phyloP scores from a whole-genome alignment of 2,113 vertebrate genomes.

The Notiomystis cincta region DNA sequence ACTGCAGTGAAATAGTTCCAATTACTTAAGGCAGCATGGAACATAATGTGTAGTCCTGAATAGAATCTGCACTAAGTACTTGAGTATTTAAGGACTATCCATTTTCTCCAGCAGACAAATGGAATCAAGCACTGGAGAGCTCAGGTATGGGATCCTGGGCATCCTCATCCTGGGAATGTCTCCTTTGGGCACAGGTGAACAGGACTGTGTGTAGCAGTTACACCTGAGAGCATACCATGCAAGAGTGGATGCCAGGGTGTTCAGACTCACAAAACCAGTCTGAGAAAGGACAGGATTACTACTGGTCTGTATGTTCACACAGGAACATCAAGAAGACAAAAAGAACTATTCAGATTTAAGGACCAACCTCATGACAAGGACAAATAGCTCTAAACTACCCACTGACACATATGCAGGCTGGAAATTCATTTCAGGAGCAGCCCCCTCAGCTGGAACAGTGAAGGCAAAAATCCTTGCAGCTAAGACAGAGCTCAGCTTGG shows the following conservation, averaged over 20 bases:
- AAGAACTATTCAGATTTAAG: background rate
- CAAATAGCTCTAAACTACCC: background rate
- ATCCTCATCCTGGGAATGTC: background rate
- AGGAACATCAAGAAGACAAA: background rate
- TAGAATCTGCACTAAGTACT: background rate
- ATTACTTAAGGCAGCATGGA: background rate
- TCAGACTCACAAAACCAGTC: background rate
- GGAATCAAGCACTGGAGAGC: background rate
- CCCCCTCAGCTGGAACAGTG: background rate
- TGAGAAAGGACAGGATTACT: background rate
- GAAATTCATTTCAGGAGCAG: background rate
- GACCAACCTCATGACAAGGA: rapidly evolving
- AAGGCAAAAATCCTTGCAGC: background rate
- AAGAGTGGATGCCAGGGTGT: background rate
- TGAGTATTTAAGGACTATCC: background rate
- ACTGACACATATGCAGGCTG: background rate
- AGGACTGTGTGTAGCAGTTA: background rate
- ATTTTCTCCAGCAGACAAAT: background rate
- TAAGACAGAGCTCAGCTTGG: background rate
- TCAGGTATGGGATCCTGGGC: rapidly evolving
- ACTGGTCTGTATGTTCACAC: background rate
- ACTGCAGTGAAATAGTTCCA: background rate
- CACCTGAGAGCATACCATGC: background rate
- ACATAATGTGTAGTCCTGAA: background rate
- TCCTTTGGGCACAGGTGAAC: background rate